Base-by-base conservation (phyloP, 2,113 vertebrate genomes). In the Microcebus ravelobensis region DNA sequence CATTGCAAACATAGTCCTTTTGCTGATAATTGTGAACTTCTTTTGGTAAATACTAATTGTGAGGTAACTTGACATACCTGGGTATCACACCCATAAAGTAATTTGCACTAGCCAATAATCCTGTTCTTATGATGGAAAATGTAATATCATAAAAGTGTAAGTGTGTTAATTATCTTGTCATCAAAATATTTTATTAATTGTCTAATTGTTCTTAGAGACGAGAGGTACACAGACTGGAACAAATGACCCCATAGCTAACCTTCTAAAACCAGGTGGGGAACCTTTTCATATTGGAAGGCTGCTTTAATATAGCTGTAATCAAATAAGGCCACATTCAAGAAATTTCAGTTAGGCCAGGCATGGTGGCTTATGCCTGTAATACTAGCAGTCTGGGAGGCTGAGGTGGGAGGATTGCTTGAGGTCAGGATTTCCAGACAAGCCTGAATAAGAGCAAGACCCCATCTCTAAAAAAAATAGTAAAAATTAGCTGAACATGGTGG, bases 21-120 rank as follows among this genome's bases (percentile, higher is more conserved):
- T 90, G 27, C 65, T 92, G 59, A 2, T 94, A 52, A 82, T 65
- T 52, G n/a, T 80, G 52, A 94, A 7, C 15, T 86, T 95, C n/a
- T 48, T 94, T 92, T 83, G 12, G 27, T 65, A n/a, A 84, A 84
- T 89, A 8, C 48, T 96, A 85, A 81, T 81, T 52, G 29, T 18
- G 83, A 63, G 76, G 3, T 81, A 86, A 57, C 39, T 67, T 91
- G 42, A 73, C 13, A 31, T 79, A 85, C 67, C 25, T 80, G 23
- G 55, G 4, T 85, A 59, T 71, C 15, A 42, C 67, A 92, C 21
- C 20, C 71, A 59, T 80, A 29, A n/a, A 59, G 17, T 63, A 94
- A 73, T 71, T 84, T 86, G 71, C 42, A 67, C 89, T 70, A 81
- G n/a, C 2, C 50, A 94, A 34, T 79, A 93, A 79, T 86, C 25